Percentiles rank a stretch among this genome's conserved stretches.
Conservation (phyloP, 1,140 invertebrate genomes). For the Temnothorax curvispinosus region DNA sequence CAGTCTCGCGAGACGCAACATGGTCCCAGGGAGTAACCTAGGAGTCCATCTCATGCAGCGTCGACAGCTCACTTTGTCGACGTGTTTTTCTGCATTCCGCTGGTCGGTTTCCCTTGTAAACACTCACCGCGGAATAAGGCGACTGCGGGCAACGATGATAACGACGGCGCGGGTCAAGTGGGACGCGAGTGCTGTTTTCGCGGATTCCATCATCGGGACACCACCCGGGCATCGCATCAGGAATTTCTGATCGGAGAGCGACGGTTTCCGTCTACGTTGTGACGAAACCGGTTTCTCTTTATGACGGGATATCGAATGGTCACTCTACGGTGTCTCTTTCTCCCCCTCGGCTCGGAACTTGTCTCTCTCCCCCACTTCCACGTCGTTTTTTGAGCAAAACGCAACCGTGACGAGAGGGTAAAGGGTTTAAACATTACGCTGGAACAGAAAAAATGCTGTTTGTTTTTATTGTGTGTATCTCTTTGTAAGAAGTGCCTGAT, state of each 20-base stretch:
- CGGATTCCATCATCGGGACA: constrained; percentile 59
- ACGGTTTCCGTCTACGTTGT: constrained; percentile 79
- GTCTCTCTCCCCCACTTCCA: background rate
- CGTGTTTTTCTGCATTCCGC: constrained; percentile 72
- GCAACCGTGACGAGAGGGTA: constrained; percentile 52
- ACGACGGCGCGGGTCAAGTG: constrained; percentile 28
- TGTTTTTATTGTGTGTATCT: background rate
- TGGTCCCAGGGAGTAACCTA: constrained; percentile 11
- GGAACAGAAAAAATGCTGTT: constrained; percentile 37
- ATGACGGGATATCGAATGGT: constrained; percentile 70
- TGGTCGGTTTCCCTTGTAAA: constrained; percentile 53
- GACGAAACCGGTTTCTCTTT: constrained; percentile 78
- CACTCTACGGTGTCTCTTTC: constrained; percentile 45
- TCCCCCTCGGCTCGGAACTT: constrained; percentile 35
- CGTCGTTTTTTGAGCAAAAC: constrained; percentile 33
- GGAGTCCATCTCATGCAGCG: background rate
- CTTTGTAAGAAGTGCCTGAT: background rate
- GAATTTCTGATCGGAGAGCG: constrained; percentile 68
- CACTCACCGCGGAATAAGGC: constrained; percentile 35
- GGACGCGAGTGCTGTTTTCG: constrained; percentile 35
- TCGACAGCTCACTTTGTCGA: constrained; percentile 57
- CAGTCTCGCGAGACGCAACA: background rate
- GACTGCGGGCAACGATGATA: background rate
- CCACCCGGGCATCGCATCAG: constrained; percentile 19
- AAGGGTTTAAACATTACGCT: constrained; percentile 62